These are phyloP conservation scores for Drosophila colorata DNA, from an alignment of 2,888 invertebrate genomes.

Conservation along the genomic window DNA sequence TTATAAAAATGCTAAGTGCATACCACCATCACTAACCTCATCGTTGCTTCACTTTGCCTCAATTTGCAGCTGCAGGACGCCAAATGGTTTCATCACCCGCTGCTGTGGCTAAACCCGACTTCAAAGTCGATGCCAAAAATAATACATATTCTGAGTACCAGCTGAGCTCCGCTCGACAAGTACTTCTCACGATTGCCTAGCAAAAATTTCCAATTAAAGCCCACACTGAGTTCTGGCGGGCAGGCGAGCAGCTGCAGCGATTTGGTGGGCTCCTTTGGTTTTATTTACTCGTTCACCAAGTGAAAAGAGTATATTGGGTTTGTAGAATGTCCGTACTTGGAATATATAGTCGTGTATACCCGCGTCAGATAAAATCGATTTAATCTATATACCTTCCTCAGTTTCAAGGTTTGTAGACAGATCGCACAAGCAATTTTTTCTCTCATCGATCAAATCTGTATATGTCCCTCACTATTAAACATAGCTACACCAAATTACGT, in stretches of 20 bases:
- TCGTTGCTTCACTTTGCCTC: not conserved
- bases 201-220: constrained; percentile 46
- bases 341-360: too few relatives aligned
- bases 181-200: constrained; percentile 48
- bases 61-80: constrained; percentile 16
- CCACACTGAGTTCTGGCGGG: constrained; percentile 6
- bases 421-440: too few relatives aligned
- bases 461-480: too few relatives aligned
- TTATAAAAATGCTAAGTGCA: constrained; percentile 13
- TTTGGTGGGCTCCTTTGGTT: not conserved
- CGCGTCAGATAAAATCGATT: too few relatives aligned
- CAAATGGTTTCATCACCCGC: constrained; percentile 37
- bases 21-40: too few relatives aligned
- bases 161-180: constrained; percentile 38
- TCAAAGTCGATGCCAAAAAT: constrained; percentile 34
- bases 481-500: too few relatives aligned
- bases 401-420: too few relatives aligned
- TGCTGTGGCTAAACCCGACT: constrained; percentile 19
- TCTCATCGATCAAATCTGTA: too few relatives aligned
- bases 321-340: too few relatives aligned
- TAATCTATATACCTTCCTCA: too few relatives aligned
- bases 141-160: constrained; percentile 38
- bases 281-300: not conserved
- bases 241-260: constrained; percentile 28
- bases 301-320: too few relatives aligned